phyloP scores from a whole-genome alignment of 2,888 invertebrate genomes.

The Cryptus armator region DNA sequence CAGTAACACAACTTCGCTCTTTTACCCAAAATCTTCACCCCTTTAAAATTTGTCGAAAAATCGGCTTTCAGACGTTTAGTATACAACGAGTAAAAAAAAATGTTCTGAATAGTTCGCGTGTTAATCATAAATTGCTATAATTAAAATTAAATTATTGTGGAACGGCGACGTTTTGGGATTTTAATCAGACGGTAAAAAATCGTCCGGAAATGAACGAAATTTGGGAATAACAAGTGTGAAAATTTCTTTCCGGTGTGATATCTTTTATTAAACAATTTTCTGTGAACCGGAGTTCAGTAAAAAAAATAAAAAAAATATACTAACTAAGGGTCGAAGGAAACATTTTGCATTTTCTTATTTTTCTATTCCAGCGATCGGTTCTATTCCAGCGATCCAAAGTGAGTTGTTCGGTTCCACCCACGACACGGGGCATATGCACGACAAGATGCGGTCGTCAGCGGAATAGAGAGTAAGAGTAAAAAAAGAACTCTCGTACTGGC shows the following conservation, averaged over 20 bases:
- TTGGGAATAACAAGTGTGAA: neutral
- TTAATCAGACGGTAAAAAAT: neutral
- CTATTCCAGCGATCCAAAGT: neutral
- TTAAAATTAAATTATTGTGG: too few species aligned
- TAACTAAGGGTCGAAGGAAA: neutral
- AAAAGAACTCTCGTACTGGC: slow-evolving; percentile 75
- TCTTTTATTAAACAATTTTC: neutral
- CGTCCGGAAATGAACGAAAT: neutral
- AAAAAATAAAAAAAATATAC: neutral
- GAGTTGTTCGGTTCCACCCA: slow-evolving; percentile 53
- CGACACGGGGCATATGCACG: slow-evolving; percentile 52
- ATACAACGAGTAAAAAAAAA: too few species aligned
- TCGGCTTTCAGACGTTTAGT: too few species aligned
- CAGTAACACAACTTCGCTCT: too few species aligned
- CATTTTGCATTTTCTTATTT: neutral
- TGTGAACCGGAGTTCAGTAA: neutral
- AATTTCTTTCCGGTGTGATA: neutral
- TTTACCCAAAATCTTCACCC: too few species aligned
- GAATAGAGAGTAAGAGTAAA: slow-evolving; percentile 76
- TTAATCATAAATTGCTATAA: too few species aligned
- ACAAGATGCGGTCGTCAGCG: slow-evolving; percentile 51
- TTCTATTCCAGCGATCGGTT: neutral
- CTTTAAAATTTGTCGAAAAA: too few species aligned
- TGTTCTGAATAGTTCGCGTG: too few species aligned
- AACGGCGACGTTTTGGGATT: too few species aligned